phyloP scores from a whole-genome alignment of 2,797 vertebrate species.

The Platyrinchus mystaceus region DNA sequence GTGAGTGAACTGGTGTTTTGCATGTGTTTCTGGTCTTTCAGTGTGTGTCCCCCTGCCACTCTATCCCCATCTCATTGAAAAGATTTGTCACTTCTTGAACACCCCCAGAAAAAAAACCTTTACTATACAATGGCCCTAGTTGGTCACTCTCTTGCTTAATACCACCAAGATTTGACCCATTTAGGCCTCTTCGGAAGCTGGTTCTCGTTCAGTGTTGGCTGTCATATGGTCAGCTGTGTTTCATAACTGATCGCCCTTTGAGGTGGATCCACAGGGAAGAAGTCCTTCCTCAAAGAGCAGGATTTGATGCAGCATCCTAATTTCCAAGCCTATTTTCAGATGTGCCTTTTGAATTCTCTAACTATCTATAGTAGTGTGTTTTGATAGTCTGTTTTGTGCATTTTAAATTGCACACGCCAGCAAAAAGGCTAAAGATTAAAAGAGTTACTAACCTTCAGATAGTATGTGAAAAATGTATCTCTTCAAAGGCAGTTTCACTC shows the following conservation, averaged over 20 bases:
- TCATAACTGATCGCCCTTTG: background rate
- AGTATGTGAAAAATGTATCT: background rate
- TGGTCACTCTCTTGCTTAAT: background rate
- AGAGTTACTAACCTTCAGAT: constrained; percentile 43
- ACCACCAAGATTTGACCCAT: background rate
- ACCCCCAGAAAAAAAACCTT: too few species aligned
- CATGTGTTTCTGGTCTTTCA: background rate
- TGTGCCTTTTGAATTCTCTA: background rate
- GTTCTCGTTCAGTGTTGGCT: background rate
- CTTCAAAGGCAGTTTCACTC: constrained; percentile 35
- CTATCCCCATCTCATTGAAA: background rate
- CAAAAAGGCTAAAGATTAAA: constrained; percentile 52
- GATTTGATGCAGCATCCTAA: background rate
- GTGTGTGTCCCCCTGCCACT: background rate
- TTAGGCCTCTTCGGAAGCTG: background rate
- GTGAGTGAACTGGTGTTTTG: background rate
- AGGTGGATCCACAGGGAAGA: background rate
- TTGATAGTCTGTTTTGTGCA: constrained; percentile 40
- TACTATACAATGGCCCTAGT: background rate
- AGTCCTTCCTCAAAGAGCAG: background rate
- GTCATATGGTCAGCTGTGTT: background rate
- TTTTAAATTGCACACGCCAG: constrained; percentile 42
- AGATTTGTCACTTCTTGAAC: background rate
- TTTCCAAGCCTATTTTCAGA: constrained; percentile 22
- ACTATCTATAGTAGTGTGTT: constrained; percentile 7